Evolutionary conservation across 2,113 vertebrate species (phyloP).

Genomic region (Actenoides hombroni): DNA sequence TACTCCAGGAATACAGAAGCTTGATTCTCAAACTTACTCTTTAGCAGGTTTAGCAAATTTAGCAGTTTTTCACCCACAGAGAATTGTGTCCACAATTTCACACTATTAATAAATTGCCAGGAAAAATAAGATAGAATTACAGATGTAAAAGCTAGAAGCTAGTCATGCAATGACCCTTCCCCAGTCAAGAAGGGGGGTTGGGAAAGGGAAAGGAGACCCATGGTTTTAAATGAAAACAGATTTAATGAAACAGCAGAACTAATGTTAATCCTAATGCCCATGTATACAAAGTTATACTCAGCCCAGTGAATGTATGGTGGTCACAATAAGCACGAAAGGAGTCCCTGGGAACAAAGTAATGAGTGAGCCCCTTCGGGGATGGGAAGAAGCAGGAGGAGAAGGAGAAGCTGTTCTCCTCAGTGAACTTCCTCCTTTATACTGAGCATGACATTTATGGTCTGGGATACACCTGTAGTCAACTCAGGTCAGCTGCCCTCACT

Average conservation of each 20-base stretch:
- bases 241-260: too few species aligned
- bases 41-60: not conserved
- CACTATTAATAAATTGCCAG: not conserved
- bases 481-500: not conserved
- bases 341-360: not conserved
- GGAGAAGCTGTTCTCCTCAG: not conserved
- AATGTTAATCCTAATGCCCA: too few species aligned
- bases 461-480: not conserved
- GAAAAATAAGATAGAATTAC: constrained; percentile 11
- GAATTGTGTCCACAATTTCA: constrained; percentile 1
- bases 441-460: not conserved
- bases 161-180: too few species aligned
- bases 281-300: too few species aligned
- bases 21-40: constrained; percentile 11
- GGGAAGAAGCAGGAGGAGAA: not conserved
- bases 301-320: too few species aligned
- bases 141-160: not conserved
- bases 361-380: too few species aligned
- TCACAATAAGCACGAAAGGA: not conserved
- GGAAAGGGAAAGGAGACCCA: not conserved
- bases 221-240: too few species aligned
- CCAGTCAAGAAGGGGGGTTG: not conserved
- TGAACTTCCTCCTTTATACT: not conserved
- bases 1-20: not conserved
- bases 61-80: not conserved